Percentiles rank a stretch among this genome's conserved stretches.
Conservation (phyloP, 30 jellyfish, hydroid and myxozoan species). For the Turritopsis rubra region DNA sequence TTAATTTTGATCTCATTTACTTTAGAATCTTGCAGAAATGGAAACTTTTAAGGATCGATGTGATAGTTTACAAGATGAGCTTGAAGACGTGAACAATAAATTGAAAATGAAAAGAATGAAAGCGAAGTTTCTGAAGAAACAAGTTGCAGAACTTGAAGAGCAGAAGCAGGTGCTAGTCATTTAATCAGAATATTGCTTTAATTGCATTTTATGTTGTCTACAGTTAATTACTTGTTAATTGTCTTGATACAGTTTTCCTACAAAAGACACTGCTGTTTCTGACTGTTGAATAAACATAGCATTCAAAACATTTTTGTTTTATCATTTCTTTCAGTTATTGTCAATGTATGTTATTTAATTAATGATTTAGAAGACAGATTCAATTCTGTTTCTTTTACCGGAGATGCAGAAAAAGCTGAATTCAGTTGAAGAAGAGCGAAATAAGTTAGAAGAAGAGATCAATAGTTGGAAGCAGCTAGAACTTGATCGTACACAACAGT, state of each 20-base stretch:
- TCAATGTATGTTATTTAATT: neutral
- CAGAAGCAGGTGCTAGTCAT: conserved; percentile 22
- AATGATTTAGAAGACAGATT: conserved; percentile 20
- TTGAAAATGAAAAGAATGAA: conserved; percentile 19
- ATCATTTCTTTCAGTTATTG: neutral
- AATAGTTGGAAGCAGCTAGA: neutral
- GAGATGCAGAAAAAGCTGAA: conserved; percentile 29
- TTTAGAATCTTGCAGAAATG: neutral
- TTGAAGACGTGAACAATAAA: conserved; percentile 16
- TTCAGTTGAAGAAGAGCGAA: conserved; percentile 4
- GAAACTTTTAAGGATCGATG: neutral
- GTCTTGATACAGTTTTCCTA: too few species aligned
- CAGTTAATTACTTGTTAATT: too few species aligned
- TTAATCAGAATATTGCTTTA: neutral
- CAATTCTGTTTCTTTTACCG: conserved; percentile 24
- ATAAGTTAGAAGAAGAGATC: conserved; percentile 2
- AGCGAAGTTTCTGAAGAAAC: conserved; percentile 22
- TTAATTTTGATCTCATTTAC: neutral
- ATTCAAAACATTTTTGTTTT: neutral
- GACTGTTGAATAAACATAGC: too few species aligned
- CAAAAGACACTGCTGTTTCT: too few species aligned
- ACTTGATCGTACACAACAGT: neutral
- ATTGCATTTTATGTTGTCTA: neutral
- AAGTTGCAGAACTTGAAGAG: conserved; percentile 14
- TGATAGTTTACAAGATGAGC: conserved; percentile 5